Evolutionary conservation across 2,797 vertebrate species (phyloP), one percentile per base, ranked within the genome.

Genomic region (Tragopan temminckii): DNA sequence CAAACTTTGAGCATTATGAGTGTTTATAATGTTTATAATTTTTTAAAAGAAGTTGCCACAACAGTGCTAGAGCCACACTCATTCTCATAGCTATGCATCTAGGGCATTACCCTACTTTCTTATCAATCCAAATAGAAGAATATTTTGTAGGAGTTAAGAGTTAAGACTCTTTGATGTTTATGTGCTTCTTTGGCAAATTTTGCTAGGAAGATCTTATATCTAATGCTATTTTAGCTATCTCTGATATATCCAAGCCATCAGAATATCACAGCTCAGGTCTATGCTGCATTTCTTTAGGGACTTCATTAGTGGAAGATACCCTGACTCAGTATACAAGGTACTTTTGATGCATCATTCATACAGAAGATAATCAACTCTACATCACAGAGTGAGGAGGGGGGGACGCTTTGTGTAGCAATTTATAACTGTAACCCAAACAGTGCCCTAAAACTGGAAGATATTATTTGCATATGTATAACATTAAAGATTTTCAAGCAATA

Each of bases 281-380:
- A 53, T 74, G 61, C 72, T 78, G 57, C 48, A 89, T 96, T 97
- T 93, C 96, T 97, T 94, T 21, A 55, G 97, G 97, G 97, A 96
- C 96, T 97, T 97, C 95, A 97, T 97, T 97, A 97, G 96, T 72
- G 74, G 68, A 72, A 95, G 77, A 92, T 91, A 85, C 57, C 84
- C 89, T 92, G 92, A 89, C 77, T 94, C 88, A 72, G 85, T 88
- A 53, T 31, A 70, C 3, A 11, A 62, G 64, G 75, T 85, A 71
- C 74, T 95, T 95, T 76, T 90, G 72, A 94, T 90, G 63, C 87
- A 95, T 95, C 95, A 69, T 87, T 95, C 90, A 86, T 46, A 48
- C 52, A 52, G 12, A 45, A 43, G 66, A 79, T 68, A 66, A 85
- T 90, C 80, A 80, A 29, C 31, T 35, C 75, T 31, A 46, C 70